Percentiles rank a stretch among this genome's conserved stretches.
Conservation (phyloP, 2,888 invertebrate genomes). For the Calliopum simillimum region DNA sequence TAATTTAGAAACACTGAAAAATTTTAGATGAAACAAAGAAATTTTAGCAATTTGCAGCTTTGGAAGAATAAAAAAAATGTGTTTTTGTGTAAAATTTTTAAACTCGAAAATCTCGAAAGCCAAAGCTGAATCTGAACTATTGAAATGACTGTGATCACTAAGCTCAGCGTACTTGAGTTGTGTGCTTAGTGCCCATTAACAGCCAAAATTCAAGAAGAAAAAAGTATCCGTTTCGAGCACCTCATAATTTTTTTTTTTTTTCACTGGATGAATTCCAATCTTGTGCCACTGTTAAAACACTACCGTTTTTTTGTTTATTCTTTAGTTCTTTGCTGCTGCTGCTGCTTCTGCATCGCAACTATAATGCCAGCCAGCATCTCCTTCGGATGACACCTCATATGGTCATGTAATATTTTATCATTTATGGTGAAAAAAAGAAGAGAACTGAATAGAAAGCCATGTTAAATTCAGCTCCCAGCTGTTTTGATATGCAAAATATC, state of each 20-base stretch:
- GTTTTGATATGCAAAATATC: constrained; percentile 27
- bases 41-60: too few relatives aligned
- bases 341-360: constrained; percentile 21
- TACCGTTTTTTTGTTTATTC: constrained; percentile 10
- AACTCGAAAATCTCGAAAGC: too few relatives aligned
- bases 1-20: too few relatives aligned
- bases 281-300: background rate
- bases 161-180: too few relatives aligned
- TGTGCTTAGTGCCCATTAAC: too few relatives aligned
- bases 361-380: constrained; percentile 40
- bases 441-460: background rate
- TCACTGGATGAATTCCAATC: background rate
- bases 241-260: constrained; percentile 16
- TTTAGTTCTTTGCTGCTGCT: constrained; percentile 23
- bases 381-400: constrained; percentile 54
- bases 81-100: too few relatives aligned
- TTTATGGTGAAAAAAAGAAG: constrained; percentile 19
- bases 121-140: too few relatives aligned
- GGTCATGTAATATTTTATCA: constrained; percentile 51
- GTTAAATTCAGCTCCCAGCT: constrained; percentile 20
- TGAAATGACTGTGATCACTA: too few relatives aligned
- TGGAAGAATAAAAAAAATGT: too few relatives aligned
- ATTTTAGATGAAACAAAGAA: too few relatives aligned
- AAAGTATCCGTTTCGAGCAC: too few relatives aligned
- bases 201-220: too few relatives aligned